Evolutionary conservation across 2,888 invertebrate species (phyloP).

Genomic region (Ophioninae sp.): DNA sequence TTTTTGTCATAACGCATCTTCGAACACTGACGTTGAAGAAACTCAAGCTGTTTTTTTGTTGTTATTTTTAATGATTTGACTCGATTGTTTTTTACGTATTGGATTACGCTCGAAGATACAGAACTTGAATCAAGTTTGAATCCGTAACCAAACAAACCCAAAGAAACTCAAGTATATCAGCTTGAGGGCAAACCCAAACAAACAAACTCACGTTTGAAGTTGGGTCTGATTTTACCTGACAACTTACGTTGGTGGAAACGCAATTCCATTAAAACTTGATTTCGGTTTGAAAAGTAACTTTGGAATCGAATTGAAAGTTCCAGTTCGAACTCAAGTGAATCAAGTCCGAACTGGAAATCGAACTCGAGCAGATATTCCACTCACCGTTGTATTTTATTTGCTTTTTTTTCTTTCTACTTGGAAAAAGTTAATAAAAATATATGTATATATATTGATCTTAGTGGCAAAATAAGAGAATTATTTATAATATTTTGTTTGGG

Average conservation of each 20-base stretch:
- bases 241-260: background rate
- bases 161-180: too few relatives aligned
- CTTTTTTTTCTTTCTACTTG: conserved; percentile 13
- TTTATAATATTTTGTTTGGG: background rate
- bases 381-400: background rate
- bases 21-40: background rate
- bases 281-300: background rate
- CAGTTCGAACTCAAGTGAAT: background rate
- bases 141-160: background rate
- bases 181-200: too few relatives aligned
- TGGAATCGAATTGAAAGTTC: background rate
- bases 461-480: background rate
- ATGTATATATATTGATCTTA: background rate
- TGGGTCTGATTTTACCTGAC: background rate
- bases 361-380: background rate
- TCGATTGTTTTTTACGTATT: background rate
- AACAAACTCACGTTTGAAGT: background rate
- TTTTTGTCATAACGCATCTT: background rate
- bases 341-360: background rate
- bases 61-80: too few relatives aligned
- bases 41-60: too few relatives aligned
- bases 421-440: background rate
- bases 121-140: background rate
- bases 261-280: background rate
- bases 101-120: background rate